These are phyloP conservation scores for Catostylus mosaicus DNA, from an alignment of 30 jellyfish, hydroid and myxozoan genomes.

Conservation along the genomic window DNA sequence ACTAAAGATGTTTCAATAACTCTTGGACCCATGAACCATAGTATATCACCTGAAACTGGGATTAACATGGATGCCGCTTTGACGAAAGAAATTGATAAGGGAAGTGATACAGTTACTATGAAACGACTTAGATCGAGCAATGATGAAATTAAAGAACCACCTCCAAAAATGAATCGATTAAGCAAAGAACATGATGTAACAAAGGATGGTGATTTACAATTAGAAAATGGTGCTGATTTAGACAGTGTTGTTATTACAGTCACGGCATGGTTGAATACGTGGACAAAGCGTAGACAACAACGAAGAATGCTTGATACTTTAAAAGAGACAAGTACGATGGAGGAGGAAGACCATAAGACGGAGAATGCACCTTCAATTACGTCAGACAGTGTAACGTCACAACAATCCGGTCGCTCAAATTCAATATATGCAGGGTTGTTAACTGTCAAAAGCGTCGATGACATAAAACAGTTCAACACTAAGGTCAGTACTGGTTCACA, in stretches of 20 bases:
- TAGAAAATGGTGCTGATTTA: not conserved
- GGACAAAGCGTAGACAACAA: constrained; percentile 86
- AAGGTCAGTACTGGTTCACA: too few species aligned
- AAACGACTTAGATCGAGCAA: not conserved
- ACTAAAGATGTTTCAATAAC: not conserved
- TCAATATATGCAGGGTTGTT: too few species aligned
- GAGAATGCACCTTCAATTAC: not conserved
- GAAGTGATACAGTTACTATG: not conserved
- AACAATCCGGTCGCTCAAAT: too few species aligned
- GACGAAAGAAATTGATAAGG: not conserved
- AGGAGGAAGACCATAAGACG: not conserved
- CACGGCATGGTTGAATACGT: constrained; percentile 80
- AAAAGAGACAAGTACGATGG: not conserved
- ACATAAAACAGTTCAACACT: too few species aligned
- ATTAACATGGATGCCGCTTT: not conserved
- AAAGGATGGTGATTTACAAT: not conserved
- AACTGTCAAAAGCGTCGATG: not conserved
- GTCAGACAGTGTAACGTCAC: not conserved
- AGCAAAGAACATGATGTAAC: not conserved
- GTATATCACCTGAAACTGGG: not conserved
- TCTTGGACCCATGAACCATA: not conserved
- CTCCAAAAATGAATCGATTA: not conserved
- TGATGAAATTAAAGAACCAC: not conserved
- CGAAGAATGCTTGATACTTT: constrained; percentile 31
- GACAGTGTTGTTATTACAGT: constrained; percentile 34